Base-by-base conservation (phyloP, 2,797 vertebrate genomes). In the Somateria mollissima region DNA sequence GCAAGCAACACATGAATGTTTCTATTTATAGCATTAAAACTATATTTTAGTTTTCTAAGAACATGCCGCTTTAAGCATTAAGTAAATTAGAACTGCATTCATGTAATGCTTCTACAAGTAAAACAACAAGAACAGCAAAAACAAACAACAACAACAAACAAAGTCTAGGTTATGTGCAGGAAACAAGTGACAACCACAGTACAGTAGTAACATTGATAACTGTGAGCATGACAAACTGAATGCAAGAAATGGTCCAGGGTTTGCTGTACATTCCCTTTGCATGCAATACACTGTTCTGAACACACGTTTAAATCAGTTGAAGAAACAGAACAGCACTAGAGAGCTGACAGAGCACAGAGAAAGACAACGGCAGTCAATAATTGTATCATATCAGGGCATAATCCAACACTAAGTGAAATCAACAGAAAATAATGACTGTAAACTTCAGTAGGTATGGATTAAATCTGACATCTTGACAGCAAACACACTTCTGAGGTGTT, bases 1-100 rank as follows among this genome's bases (percentile, higher is more conserved):
- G 45, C 37, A 79, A 81, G 10, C 57, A 84, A 80, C 25, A 76
- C 41, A 66, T 49, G 30, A 85, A 60, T 65, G 18, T 75, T 91
- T 91, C 74, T 81, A 87, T 76, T 84, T 83, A 75, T 53, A 91
- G 22, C 43, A 78, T 30, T 89, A 20, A 94, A 84, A 22, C 49
- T 8, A 24, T 60, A 62, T 27, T 36, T 14, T 92, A 57, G 82
- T 87, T 80, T 79, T 60, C 60, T 37, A 87, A 16, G 67, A 84
- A 72, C 13, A 86, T 84, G 62, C 8, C 22, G 13, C 1, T 58
- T 94, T 91, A 51, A 92, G 39, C 32, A 91, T 64, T 82, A 78
- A 81, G 22, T 65, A 82, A 85, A 37, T 86, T 54, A 85, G 32
- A 90, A 62, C 18, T 19, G 3, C 25, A 51, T 57, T 85, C 74